These are phyloP conservation scores for Cephonodes hylas DNA, from an alignment of 2,888 invertebrate species.

Conservation along the genomic window DNA sequence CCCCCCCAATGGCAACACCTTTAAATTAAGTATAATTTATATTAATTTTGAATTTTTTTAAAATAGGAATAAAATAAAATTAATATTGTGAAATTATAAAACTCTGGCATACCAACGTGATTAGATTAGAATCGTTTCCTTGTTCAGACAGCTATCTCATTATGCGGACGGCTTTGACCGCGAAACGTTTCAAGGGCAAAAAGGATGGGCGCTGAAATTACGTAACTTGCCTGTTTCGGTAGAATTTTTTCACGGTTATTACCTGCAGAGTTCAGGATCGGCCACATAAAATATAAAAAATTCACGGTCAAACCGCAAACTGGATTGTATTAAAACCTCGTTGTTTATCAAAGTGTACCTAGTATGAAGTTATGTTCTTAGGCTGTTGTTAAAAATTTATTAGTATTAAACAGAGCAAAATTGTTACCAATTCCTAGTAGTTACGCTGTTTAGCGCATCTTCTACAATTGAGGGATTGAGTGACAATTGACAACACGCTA, in stretches of 20 bases:
- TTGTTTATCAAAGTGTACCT: no score
- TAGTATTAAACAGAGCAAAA: no score
- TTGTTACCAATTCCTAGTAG: no score
- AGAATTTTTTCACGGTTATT: background rate
- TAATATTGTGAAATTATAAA: no score
- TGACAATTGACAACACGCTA: no score
- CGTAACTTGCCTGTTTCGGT: background rate
- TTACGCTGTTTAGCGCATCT: no score
- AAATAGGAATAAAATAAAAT: no score
- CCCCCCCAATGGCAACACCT: no score
- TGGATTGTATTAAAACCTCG: background rate
- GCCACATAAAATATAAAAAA: background rate
- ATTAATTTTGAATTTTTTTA: no score
- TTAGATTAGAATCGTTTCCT: background rate
- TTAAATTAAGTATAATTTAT: no score
- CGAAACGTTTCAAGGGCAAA: background rate
- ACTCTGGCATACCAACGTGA: no score
- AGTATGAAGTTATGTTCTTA: no score
- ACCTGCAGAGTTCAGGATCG: background rate
- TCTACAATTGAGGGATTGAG: background rate
- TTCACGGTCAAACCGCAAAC: background rate
- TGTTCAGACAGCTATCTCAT: background rate
- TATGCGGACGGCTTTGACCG: background rate
- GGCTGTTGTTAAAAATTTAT: background rate
- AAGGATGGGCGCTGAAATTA: background rate